A percentile compares a stretch with the other conserved stretches of the same genome.
Evolutionary conservation across 2,797 vertebrate species (phyloP).

Genomic region (Pogoniulus pusillus): DNA sequence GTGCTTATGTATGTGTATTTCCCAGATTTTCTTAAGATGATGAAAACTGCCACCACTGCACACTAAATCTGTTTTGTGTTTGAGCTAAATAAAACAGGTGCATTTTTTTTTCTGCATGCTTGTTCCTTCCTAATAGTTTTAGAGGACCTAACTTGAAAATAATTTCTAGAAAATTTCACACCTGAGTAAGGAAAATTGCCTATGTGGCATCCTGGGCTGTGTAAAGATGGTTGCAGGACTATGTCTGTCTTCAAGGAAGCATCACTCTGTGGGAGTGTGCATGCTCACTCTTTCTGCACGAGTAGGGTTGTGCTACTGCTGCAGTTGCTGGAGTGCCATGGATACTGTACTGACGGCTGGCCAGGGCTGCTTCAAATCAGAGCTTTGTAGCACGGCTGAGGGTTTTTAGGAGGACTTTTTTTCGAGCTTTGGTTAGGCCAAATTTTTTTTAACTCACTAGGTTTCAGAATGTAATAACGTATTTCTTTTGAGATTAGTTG

Average conservation of each 20-base stretch:
- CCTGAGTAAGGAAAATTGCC: background rate
- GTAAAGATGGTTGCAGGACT: background rate
- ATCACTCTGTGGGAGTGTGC: background rate
- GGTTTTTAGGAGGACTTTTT: background rate
- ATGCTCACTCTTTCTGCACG: accelerated
- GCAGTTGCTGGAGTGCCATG: background rate
- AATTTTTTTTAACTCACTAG: background rate
- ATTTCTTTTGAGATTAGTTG: background rate
- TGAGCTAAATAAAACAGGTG: background rate
- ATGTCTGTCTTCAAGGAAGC: accelerated
- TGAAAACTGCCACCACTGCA: background rate
- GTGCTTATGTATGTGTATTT: background rate
- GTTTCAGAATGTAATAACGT: background rate
- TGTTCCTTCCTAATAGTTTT: accelerated
- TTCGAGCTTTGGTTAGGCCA: background rate
- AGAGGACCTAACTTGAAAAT: background rate
- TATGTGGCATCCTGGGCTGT: background rate
- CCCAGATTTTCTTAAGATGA: background rate
- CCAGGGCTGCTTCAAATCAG: background rate
- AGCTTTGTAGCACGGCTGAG: background rate
- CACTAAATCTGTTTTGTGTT: background rate
- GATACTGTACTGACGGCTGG: background rate
- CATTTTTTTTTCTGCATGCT: background rate
- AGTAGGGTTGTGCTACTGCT: background rate
- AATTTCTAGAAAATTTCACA: background rate